Evolutionary conservation across 1,140 invertebrate species (phyloP).

Genomic region (Drosophila baimaii): DNA sequence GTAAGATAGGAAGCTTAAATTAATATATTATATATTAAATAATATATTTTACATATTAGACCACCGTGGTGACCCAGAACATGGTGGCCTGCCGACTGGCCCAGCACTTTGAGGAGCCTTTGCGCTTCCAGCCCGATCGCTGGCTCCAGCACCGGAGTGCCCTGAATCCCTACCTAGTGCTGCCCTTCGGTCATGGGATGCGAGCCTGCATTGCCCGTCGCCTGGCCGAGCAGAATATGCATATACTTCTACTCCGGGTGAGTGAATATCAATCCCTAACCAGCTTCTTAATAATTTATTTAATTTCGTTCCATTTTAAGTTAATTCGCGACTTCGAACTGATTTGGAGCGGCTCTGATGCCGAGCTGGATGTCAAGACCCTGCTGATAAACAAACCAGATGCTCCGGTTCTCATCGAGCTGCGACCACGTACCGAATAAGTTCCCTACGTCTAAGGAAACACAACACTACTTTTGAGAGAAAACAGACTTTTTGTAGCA

Average conservation of each 20-base stretch:
- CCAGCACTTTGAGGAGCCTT: slow-evolving; percentile 89
- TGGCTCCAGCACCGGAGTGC: slow-evolving; percentile 87
- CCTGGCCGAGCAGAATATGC: slow-evolving; percentile 95
- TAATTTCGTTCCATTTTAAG: slow-evolving; percentile 85
- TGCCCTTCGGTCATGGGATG: slow-evolving; percentile 96
- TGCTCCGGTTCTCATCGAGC: slow-evolving; percentile 87
- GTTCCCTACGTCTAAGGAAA: slow-evolving; percentile 22
- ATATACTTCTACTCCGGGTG: slow-evolving; percentile 91
- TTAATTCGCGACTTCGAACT: slow-evolving; percentile 88
- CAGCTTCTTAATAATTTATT: slow-evolving; percentile 5
- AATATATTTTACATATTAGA: slow-evolving; percentile 86
- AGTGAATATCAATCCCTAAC: slow-evolving; percentile 55
- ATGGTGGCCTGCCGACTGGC: slow-evolving; percentile 90
- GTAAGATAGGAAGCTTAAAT: slow-evolving; percentile 86
- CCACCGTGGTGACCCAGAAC: slow-evolving; percentile 94
- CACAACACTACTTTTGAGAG: neutral
- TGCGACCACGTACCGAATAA: slow-evolving; percentile 45
- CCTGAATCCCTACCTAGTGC: slow-evolving; percentile 90
- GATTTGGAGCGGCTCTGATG: slow-evolving; percentile 86
- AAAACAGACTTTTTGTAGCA: slow-evolving; percentile 10
- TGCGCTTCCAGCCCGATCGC: slow-evolving; percentile 90
- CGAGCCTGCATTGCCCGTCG: slow-evolving; percentile 94
- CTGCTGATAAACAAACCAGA: slow-evolving; percentile 92
- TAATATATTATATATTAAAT: neutral
- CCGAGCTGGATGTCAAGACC: slow-evolving; percentile 87